These are phyloP conservation scores for Trichechus manatus DNA, from an alignment of 2,113 vertebrate genomes.

Conservation along the genomic window DNA sequence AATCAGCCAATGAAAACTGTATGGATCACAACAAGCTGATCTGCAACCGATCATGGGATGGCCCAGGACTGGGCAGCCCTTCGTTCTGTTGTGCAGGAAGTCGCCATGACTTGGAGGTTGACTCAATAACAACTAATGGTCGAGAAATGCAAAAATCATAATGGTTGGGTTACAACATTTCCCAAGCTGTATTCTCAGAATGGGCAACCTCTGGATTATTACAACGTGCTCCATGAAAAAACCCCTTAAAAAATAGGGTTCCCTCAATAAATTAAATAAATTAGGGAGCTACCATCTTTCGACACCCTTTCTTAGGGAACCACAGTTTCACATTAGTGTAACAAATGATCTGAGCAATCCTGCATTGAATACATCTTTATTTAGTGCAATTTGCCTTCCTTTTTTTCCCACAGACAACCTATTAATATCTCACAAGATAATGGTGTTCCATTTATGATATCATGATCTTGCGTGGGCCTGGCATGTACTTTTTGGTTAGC, in stretches of 20 bases:
- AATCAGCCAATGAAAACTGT: too few species aligned
- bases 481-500: not conserved
- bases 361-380: not conserved
- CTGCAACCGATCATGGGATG: too few species aligned
- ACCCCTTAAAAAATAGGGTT: not conserved
- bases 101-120: too few species aligned
- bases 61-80: too few species aligned
- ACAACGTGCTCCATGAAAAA: not conserved
- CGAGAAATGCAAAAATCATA: not conserved
- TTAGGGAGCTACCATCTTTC: not conserved
- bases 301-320: not conserved
- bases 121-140: not conserved
- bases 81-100: too few species aligned
- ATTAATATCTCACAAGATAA: slow-evolving; percentile 41
- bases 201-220: not conserved
- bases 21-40: too few species aligned
- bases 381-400: slow-evolving; percentile 22
- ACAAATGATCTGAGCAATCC: not conserved
- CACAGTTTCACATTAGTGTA: not conserved
- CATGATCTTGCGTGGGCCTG: slow-evolving; percentile 44
- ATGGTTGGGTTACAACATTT: not conserved
- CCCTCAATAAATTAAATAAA: not conserved
- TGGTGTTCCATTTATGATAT: not conserved
- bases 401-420: not conserved
- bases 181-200: not conserved